Percentiles rank a stretch among this genome's conserved stretches.
phyloP scores from a whole-genome alignment of 1,140 invertebrate genomes.

The Psilanteris sp. region DNA sequence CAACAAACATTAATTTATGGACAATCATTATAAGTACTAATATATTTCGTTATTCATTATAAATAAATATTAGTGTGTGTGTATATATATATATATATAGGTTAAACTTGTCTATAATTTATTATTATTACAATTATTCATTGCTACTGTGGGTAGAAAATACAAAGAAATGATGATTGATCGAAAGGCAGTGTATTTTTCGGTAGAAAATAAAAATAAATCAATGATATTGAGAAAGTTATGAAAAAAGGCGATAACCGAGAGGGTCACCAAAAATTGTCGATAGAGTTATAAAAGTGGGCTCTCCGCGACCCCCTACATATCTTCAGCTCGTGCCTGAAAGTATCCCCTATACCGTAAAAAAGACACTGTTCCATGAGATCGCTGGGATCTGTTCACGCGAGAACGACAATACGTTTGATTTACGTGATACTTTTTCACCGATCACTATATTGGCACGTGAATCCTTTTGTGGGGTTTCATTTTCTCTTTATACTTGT shows the following conservation, averaged over 20 bases:
- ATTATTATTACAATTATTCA: no score
- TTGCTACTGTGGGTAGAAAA: no score
- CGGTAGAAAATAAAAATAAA: constrained; percentile 59
- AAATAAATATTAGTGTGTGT: no score
- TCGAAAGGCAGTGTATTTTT: constrained; percentile 32
- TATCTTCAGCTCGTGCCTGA: constrained; percentile 42
- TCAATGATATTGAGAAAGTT: constrained; percentile 61
- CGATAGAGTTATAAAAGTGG: constrained; percentile 75
- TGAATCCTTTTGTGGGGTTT: constrained; percentile 61
- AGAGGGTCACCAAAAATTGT: constrained; percentile 72
- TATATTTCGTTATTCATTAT: no score
- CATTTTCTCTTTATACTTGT: constrained; percentile 25
- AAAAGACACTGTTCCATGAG: constrained; percentile 35
- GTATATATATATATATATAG: no score
- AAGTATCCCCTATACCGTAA: constrained; percentile 51
- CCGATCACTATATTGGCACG: constrained; percentile 38
- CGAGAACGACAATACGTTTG: constrained; percentile 66
- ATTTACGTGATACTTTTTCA: constrained; percentile 60
- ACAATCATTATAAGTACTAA: no score
- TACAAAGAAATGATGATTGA: constrained; percentile 32
- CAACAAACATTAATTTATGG: no score
- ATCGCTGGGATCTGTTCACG: constrained; percentile 53
- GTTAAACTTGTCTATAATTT: no score
- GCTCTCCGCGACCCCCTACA: constrained; percentile 57
- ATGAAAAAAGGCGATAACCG: constrained; percentile 64